These are phyloP conservation scores for Microtus oregoni DNA, from an alignment of 2,113 vertebrate species.

Conservation along the genomic window DNA sequence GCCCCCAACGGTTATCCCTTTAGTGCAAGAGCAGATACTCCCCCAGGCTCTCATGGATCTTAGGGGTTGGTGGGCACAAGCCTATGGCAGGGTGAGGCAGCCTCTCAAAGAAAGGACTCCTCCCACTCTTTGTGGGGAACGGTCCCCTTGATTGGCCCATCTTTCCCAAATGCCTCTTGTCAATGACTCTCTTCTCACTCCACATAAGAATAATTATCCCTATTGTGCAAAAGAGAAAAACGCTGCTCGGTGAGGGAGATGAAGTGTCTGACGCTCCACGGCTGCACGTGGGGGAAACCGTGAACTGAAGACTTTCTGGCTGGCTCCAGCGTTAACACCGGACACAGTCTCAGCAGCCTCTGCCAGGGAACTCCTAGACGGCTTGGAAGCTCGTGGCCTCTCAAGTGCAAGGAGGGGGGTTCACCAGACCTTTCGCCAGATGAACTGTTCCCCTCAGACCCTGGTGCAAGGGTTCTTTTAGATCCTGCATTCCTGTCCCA, in stretches of 20 bases:
- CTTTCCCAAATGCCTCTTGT: neutral
- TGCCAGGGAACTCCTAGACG: neutral
- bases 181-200: neutral
- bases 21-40: neutral
- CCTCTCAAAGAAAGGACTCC: neutral
- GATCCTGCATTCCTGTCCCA: neutral
- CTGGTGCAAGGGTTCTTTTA: neutral
- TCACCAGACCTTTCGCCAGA: neutral
- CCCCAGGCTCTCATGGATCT: neutral
- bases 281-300: neutral
- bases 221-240: slow-evolving; percentile 23
- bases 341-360: neutral
- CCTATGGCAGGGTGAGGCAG: no score
- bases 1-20: neutral
- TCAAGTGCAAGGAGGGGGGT: accelerated
- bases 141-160: neutral
- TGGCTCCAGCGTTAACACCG: neutral
- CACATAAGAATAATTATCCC: neutral
- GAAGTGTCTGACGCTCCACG: neutral
- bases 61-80: neutral
- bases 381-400: neutral
- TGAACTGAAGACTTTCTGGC: neutral
- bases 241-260: neutral
- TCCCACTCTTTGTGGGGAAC: neutral
- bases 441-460: neutral